These are phyloP conservation scores for Idaea biselata DNA, from an alignment of 2,888 invertebrate species.

Conservation along the genomic window DNA sequence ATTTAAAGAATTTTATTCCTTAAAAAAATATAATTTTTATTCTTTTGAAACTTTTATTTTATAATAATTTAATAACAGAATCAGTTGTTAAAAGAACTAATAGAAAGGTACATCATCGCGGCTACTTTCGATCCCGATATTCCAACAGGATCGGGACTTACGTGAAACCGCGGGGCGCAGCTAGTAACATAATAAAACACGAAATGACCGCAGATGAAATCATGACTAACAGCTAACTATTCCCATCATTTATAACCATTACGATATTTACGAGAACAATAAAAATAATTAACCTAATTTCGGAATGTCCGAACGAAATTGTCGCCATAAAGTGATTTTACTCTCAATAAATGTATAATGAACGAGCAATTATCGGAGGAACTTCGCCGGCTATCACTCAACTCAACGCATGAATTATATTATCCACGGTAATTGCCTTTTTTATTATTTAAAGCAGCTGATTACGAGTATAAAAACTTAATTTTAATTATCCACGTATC, in stretches of 20 bases:
- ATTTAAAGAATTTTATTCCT: no score
- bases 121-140: no score
- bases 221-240: slow-evolving; percentile 8
- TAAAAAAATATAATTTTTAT: no score
- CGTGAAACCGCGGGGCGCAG: background rate
- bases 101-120: no score
- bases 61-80: no score
- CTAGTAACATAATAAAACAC: background rate
- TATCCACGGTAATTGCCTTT: background rate
- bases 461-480: background rate
- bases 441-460: background rate
- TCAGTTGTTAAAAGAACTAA: no score
- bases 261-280: slow-evolving; percentile 12
- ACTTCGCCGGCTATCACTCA: slow-evolving; percentile 12
- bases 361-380: slow-evolving; percentile 25
- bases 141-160: background rate
- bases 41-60: no score
- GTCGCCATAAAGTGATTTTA: slow-evolving; percentile 25
- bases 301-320: slow-evolving; percentile 23
- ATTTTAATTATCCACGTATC: background rate
- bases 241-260: slow-evolving; percentile 12
- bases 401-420: background rate
- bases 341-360: slow-evolving; percentile 27
- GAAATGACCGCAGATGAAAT: background rate
- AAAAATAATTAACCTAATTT: slow-evolving; percentile 23